Conservation (phyloP, 2,888 invertebrate species). For the Drosophila pegasa region DNA sequence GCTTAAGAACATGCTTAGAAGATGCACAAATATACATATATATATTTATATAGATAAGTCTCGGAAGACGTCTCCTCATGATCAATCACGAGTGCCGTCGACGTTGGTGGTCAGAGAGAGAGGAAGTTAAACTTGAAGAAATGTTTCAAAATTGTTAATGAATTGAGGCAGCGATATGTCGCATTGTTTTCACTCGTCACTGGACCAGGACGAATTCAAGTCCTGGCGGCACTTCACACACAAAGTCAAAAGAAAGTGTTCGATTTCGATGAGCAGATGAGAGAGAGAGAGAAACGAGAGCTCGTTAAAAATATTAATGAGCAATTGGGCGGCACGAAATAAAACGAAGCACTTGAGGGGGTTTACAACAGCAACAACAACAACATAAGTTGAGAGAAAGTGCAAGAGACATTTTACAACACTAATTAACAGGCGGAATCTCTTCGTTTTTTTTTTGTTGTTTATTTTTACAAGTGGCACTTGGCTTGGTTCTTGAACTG, state of each 20-base stretch:
- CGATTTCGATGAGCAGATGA: constrained; percentile 41
- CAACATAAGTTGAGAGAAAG: constrained; percentile 60
- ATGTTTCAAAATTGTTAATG: constrained; percentile 25
- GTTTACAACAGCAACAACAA: constrained; percentile 26
- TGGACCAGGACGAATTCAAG: constrained; percentile 39
- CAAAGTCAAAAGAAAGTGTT: constrained; percentile 70
- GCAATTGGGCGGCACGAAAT: constrained; percentile 37
- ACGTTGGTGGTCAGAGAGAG: constrained; percentile 41
- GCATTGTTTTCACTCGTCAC: constrained; percentile 40
- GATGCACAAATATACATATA: no score
- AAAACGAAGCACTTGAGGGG: constrained; percentile 54
- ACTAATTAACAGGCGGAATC: constrained; percentile 75
- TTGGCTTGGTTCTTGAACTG: constrained; percentile 12
- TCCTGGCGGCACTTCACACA: constrained; percentile 53
- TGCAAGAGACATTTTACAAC: constrained; percentile 68
- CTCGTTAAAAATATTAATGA: constrained; percentile 72
- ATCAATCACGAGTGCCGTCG: constrained; percentile 50
- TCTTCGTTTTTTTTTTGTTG: constrained; percentile 22
- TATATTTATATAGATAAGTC: no score
- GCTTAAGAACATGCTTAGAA: no score
- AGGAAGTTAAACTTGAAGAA: not conserved
- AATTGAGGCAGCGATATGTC: constrained; percentile 24
- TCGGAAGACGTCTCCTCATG: constrained; percentile 29
- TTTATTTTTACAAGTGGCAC: constrained; percentile 76
- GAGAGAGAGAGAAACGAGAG: constrained; percentile 17